These are phyloP conservation scores for Brotula barbata DNA, from an alignment of 2,797 vertebrate species.

Conservation along the genomic window DNA sequence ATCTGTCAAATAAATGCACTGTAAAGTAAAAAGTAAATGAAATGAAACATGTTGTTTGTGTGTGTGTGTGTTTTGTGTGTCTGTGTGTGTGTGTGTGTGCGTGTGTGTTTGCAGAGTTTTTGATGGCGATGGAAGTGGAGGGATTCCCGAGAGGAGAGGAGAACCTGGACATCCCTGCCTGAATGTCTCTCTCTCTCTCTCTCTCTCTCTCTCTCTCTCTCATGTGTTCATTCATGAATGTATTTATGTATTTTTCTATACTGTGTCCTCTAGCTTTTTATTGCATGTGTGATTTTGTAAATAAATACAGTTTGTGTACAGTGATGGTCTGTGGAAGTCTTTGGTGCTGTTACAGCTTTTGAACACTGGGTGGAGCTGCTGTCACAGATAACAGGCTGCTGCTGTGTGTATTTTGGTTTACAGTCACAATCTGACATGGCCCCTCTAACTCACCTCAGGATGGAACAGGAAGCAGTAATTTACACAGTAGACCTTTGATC, in stretches of 20 bases:
- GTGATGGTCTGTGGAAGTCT: not conserved
- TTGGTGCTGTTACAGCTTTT: not conserved
- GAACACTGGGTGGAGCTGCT: slow-evolving; percentile 19
- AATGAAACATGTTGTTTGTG: too few species aligned
- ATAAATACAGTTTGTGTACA: slow-evolving; percentile 13
- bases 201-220: not conserved
- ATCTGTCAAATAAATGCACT: too few species aligned
- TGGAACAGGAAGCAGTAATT: too few species aligned
- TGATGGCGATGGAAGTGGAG: slow-evolving; percentile 88
- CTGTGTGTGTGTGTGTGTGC: not conserved
- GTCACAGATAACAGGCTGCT: not conserved
- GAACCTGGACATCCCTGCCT: slow-evolving; percentile 76
- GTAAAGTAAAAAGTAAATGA: too few species aligned
- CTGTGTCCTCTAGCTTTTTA: slow-evolving; percentile 17
- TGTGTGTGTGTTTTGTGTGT: slow-evolving; percentile 8
- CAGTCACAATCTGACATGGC: too few species aligned
- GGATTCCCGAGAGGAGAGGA: slow-evolving; percentile 80
- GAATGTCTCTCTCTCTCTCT: slow-evolving; percentile 15
- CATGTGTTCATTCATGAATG: not conserved
- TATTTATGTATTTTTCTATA: not conserved
- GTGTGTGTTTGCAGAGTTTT: slow-evolving; percentile 75
- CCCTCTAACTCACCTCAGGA: too few species aligned
- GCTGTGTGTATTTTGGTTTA: too few species aligned
- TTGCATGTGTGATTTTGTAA: slow-evolving; percentile 41
- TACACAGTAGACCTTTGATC: too few species aligned